Conservation (phyloP, 2,888 invertebrate species). For the Trissolcus japonicus region DNA sequence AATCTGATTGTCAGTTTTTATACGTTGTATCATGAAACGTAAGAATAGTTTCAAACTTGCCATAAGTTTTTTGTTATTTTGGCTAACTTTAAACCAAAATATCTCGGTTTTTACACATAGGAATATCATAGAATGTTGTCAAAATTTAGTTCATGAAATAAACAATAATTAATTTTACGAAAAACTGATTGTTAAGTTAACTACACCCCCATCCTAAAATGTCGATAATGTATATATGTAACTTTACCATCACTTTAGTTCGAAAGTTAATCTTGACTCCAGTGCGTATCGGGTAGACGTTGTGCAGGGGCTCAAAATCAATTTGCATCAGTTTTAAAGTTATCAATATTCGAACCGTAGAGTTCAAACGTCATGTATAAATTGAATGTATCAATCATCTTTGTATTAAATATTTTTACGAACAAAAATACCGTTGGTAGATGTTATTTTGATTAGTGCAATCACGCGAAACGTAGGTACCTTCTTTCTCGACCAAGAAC, state of each 20-base stretch:
- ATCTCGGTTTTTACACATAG: too few relatives aligned
- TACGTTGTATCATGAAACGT: too few relatives aligned
- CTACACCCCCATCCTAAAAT: background rate
- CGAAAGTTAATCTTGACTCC: slow-evolving; percentile 9
- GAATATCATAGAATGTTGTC: too few relatives aligned
- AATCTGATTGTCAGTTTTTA: too few relatives aligned
- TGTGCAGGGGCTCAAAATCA: slow-evolving; percentile 19
- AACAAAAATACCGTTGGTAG: slow-evolving; percentile 20
- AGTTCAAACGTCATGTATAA: background rate
- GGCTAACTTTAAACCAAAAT: too few relatives aligned
- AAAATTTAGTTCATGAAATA: too few relatives aligned
- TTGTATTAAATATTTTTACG: slow-evolving; percentile 11
- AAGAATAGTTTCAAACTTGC: too few relatives aligned
- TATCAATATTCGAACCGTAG: slow-evolving; percentile 14
- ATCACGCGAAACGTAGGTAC: slow-evolving; percentile 12
- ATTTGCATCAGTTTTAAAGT: background rate
- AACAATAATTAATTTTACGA: too few relatives aligned
- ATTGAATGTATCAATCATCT: slow-evolving; percentile 9
- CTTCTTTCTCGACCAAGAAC: slow-evolving; percentile 55
- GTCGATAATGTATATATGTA: slow-evolving; percentile 42
- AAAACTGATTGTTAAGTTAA: too few relatives aligned
- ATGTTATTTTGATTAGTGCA: slow-evolving; percentile 2
- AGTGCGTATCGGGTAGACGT: slow-evolving; percentile 13
- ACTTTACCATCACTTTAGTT: slow-evolving; percentile 22
- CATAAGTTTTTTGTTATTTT: too few relatives aligned